Base-by-base conservation (phyloP, 2,113 vertebrate species). In the Poeciliopsis occidentalis region DNA sequence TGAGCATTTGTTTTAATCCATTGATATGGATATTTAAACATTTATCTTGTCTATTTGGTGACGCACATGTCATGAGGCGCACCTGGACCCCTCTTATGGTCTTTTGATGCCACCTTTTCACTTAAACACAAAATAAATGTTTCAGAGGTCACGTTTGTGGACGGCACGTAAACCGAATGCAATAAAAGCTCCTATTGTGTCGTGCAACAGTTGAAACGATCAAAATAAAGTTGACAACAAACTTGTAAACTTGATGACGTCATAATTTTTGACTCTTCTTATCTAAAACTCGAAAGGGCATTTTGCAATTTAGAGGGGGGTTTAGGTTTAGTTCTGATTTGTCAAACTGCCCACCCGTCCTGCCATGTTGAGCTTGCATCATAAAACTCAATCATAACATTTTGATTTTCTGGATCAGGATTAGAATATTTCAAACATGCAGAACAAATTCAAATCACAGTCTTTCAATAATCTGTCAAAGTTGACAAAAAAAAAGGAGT, bases 341-440 rank as follows among this genome's bases (percentile, higher is more conserved):
- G 87, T 76, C 87, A 92, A 92, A 92, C 86, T 92, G 91, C 86
- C 88, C 81, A 88, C 83, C 86, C 73, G 82, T 85, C 85, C 83
- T 41, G 73, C 27, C 39, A 71, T 19, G 68, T 82, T 76, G 85
- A 75, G 54, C 71, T 67, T 4, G 8, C 19, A 67, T 65, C 47
- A 51, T 30, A 6, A 29, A 13, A 62, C 27, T 17, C 19, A 30
- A 62, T 62, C 61, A 19, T 15, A 41, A 4, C 13, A 29, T 60
- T 26, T 60, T 60, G n/a, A 60, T 61, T 60, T 12, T 3, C 60
- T 60, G 26, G 12, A 60, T 60, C 1, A 31, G 30, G 8, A 5
- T 62, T 64, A 64, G 19, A 64, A 10, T 10, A 19, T 64, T 32
- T 31, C 19, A 34, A 6, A 63, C 19, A 4, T 1, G 3, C 1